phyloP scores from a whole-genome alignment of 2,888 invertebrate genomes.

The Drosophila macrospina region DNA sequence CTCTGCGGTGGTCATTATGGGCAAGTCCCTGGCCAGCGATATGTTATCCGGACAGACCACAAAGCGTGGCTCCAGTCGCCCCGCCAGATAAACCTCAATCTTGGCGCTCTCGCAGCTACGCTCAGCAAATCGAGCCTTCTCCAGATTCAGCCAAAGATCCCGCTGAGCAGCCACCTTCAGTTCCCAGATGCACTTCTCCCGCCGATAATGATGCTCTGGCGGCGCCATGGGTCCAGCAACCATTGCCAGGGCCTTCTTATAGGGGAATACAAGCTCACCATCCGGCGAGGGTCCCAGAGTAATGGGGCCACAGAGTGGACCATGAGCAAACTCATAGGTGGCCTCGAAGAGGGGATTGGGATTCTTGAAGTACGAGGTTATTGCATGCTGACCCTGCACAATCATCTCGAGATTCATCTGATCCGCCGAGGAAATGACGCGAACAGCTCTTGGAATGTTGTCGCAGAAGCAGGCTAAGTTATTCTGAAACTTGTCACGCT shows the following conservation, averaged over 20 bases:
- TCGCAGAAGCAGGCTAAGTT: slow-evolving; percentile 91
- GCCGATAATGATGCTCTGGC: slow-evolving; percentile 83
- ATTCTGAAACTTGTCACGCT: slow-evolving; percentile 88
- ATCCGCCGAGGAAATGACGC: slow-evolving; percentile 92
- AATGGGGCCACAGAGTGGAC: slow-evolving; percentile 94
- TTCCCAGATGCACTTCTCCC: slow-evolving; percentile 92
- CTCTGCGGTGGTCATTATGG: slow-evolving; percentile 92
- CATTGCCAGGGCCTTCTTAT: slow-evolving; percentile 90
- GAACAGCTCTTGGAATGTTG: slow-evolving; percentile 87
- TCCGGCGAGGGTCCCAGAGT: slow-evolving; percentile 92
- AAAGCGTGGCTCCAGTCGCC: slow-evolving; percentile 90
- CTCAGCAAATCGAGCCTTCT: slow-evolving; percentile 93
- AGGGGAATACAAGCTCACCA: slow-evolving; percentile 95
- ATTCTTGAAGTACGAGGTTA: slow-evolving; percentile 95
- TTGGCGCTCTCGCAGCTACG: slow-evolving; percentile 94
- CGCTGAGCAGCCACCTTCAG: slow-evolving; percentile 92
- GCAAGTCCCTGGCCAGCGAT: slow-evolving; percentile 91
- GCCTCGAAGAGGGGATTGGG: slow-evolving; percentile 94
- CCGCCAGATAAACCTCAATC: slow-evolving; percentile 92
- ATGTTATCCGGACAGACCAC: slow-evolving; percentile 95
- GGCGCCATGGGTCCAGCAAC: slow-evolving; percentile 83
- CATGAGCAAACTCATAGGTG: slow-evolving; percentile 94
- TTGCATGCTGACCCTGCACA: slow-evolving; percentile 93
- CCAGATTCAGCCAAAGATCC: slow-evolving; percentile 94
- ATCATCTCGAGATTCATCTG: slow-evolving; percentile 92